Evolutionary conservation across 2,888 invertebrate genomes (phyloP), one percentile per base, ranked within the genome.

Genomic region (Mechanitis mazaeus): DNA sequence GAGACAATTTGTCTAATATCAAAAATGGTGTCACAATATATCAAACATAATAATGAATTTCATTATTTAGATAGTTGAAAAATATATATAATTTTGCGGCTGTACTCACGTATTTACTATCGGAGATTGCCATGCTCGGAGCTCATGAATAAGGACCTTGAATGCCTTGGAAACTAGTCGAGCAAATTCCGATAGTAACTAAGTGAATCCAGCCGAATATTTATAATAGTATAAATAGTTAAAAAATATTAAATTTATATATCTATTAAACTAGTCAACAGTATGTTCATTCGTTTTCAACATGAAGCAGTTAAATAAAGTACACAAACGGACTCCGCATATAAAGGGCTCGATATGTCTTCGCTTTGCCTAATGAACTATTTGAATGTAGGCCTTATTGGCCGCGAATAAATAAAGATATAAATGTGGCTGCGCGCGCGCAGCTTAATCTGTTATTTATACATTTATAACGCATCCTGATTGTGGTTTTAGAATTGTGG

Each of bases 341-440:
- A 87, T 78, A 84, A 85, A 88, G 78, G 78, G 81, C 75, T 73
- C 71, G 62, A 80, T 80, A 76, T 80, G 79, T 80, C 80, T 76
- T 74, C 73, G 72, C 72, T 69, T 71, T 73, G 76, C 71, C 79
- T 89, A 89, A 89, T 88, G 83, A 87, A 84, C 87, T 80, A 89
- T 89, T 88, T 87, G 85, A 88, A 89, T 89, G 87, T 87, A 81
- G 83, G 79, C 78, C 84, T 83, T 80, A 87, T 83, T 83, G 84
- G 81, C 75, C 72, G 77, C 77, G 77, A 74, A 81, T 83, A 81
- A 83, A 87, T 85, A 87, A 85, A 86, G 81, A 84, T 83, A 83
- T 82, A 84, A 84, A 84, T 81, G 83, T 78, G 79, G 60, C 70
- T 81, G 87, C 82, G 82, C 72, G 64, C 64, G 72, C 81, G 88